These are phyloP conservation scores for Criorhina ranunculi DNA, from an alignment of 2,888 invertebrate genomes.

Conservation along the genomic window DNA sequence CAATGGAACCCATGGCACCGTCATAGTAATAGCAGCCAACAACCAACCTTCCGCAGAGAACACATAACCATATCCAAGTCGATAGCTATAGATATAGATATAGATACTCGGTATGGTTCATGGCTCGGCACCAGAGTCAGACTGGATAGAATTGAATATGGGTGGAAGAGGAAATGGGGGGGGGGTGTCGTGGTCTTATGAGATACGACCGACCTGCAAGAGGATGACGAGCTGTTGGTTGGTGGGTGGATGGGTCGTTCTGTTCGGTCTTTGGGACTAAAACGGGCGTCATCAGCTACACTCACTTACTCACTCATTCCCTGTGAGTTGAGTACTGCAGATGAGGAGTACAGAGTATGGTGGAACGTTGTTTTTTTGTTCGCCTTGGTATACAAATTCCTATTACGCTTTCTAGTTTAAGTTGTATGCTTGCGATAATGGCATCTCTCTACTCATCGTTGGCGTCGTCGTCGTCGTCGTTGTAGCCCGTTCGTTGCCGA, in stretches of 20 bases:
- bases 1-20: conserved; percentile 72
- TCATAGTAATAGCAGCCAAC: conserved; percentile 72
- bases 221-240: conserved; percentile 70
- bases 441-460: conserved; percentile 72
- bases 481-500: conserved; percentile 68
- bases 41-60: conserved; percentile 66
- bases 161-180: conserved; percentile 48
- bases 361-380: conserved; percentile 45
- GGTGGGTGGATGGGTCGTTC: conserved; percentile 69
- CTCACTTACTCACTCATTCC: conserved; percentile 52
- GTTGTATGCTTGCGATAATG: conserved; percentile 76
- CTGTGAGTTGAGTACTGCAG: conserved; percentile 34
- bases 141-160: conserved; percentile 60
- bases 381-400: conserved; percentile 72
- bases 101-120: conserved; percentile 42
- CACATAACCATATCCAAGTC: conserved; percentile 51
- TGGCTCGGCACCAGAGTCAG: conserved; percentile 68
- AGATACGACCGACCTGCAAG: conserved; percentile 76
- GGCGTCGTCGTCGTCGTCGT: conserved; percentile 77
- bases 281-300: conserved; percentile 66
- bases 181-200: conserved; percentile 70
- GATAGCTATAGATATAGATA: conserved; percentile 29
- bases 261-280: conserved; percentile 54
- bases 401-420: conserved; percentile 76
- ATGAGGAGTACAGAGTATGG: conserved; percentile 5